Conservation (phyloP, 1,140 invertebrate genomes). For the Archivesica marissinica region DNA sequence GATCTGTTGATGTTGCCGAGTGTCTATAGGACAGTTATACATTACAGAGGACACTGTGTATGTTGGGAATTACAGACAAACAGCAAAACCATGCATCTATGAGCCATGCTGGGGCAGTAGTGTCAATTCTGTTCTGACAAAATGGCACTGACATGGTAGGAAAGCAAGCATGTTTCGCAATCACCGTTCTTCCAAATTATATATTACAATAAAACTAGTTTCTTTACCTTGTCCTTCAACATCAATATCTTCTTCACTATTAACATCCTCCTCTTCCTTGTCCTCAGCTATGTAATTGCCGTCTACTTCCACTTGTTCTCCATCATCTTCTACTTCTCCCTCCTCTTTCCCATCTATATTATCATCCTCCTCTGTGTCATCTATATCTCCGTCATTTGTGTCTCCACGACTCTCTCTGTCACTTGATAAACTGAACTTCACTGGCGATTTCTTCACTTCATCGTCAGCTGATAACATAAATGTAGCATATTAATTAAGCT, state of each 20-base stretch:
- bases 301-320: slow-evolving; percentile 13
- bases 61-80: too few species aligned
- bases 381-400: slow-evolving; percentile 18
- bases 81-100: too few species aligned
- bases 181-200: too few species aligned
- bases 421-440: slow-evolving; percentile 66
- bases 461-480: slow-evolving; percentile 48
- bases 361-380: slow-evolving; percentile 63
- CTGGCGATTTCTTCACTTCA: slow-evolving; percentile 54
- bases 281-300: slow-evolving; percentile 38
- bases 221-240: slow-evolving; percentile 24
- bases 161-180: too few species aligned
- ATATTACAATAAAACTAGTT: too few species aligned
- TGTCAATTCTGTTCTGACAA: too few species aligned
- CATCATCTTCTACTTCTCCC: slow-evolving; percentile 21
- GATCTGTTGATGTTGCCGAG: too few species aligned
- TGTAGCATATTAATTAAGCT: not conserved
- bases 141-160: too few species aligned
- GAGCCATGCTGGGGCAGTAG: too few species aligned
- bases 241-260: slow-evolving; percentile 51
- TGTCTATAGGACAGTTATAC: too few species aligned
- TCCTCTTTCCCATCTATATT: slow-evolving; percentile 52
- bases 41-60: too few species aligned
- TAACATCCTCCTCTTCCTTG: slow-evolving; percentile 35
- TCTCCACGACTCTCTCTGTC: slow-evolving; percentile 51